Evolutionary conservation across 2,888 invertebrate genomes (phyloP), one percentile per base, ranked within the genome.

Genomic region (Zeuzera pyrina): DNA sequence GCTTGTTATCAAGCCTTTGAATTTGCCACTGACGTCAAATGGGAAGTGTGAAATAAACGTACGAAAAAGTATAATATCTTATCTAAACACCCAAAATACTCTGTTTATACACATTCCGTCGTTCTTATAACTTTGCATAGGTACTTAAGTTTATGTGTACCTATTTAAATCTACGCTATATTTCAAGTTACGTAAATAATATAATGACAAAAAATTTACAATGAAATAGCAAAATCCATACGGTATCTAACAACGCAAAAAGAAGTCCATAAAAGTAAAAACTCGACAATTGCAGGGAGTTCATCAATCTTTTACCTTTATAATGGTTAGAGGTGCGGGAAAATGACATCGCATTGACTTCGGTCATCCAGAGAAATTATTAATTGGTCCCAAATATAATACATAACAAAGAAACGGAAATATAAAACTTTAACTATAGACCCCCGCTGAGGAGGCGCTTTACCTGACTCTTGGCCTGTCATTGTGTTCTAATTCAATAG

Each of bases 391-490:
- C 55, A 60, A 57, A 63, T n/a, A n/a, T n/a, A n/a, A 60, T 55
- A 57, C 53, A 58, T 52, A 58, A 83, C 81, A 83, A 83, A 79
- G 81, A 78, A 81, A 70, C 83, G 83, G 83, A 83, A 78, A 83
- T 81, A 83, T 81, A 83, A 81, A 81, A 81, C 77, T 79, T 71
- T 66, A 70, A 62, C 65, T 52, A 61, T 55, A 69, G 62, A 66
- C 68, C 76, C 81, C 83, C 70, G 72, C 66, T 43, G 79, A 43
- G 78, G 66, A 72, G 61, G 66, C 68, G 70, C 69, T 72, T 63
- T 83, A 83, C 83, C 83, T 83, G 83, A 83, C 81, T 81, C 79
- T 79, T 81, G 81, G 69, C 79, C 81, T 62, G 47, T 69, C 59
- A 72, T 83, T 83, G 79, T 81, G 54, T 56, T 55, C 52, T 49